phyloP scores from a whole-genome alignment of 2,797 vertebrate species.

The Coendou prehensilis region DNA sequence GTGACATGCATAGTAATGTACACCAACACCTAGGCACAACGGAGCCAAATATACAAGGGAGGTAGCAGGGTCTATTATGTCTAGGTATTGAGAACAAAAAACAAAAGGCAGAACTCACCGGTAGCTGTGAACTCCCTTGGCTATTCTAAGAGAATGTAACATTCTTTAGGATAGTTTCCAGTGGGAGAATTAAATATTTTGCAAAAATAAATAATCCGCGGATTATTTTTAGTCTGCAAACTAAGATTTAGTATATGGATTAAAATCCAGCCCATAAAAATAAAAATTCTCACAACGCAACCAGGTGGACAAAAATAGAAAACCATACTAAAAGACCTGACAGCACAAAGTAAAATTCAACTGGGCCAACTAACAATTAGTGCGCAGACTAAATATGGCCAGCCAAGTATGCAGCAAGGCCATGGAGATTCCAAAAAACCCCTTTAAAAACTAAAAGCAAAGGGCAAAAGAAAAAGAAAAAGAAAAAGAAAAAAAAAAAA shows the following conservation, averaged over 20 bases:
- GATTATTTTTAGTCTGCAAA: slow-evolving; percentile 92
- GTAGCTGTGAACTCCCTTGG: slow-evolving; percentile 84
- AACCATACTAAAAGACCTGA: slow-evolving; percentile 86
- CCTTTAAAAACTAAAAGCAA: slow-evolving; percentile 78
- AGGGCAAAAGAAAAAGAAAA: slow-evolving; percentile 76
- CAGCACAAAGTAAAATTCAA: slow-evolving; percentile 86
- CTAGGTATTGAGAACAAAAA: slow-evolving; percentile 81
- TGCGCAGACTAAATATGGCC: slow-evolving; percentile 91
- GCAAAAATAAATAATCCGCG: slow-evolving; percentile 91
- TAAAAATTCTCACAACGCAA: slow-evolving; percentile 87
- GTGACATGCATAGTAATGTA: slow-evolving; percentile 78
- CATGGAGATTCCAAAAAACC: slow-evolving; percentile 85
- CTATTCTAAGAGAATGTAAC: slow-evolving; percentile 71
- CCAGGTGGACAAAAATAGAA: slow-evolving; percentile 86
- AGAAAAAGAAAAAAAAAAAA: slow-evolving; percentile 39
- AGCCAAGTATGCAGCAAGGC: slow-evolving; percentile 90
- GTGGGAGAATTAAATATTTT: slow-evolving; percentile 89
- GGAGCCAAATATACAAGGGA: slow-evolving; percentile 74
- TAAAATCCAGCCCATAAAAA: slow-evolving; percentile 89
- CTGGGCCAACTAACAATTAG: slow-evolving; percentile 90
- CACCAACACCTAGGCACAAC: slow-evolving; percentile 86
- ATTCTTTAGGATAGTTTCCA: slow-evolving; percentile 89
- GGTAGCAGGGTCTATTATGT: slow-evolving; percentile 82
- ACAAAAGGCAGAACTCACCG: slow-evolving; percentile 70
- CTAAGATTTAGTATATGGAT: slow-evolving; percentile 92